Evolutionary conservation across 2,797 vertebrate species (phyloP), one percentile per base, ranked within the genome.

Genomic region (Gambusia yucatana): DNA sequence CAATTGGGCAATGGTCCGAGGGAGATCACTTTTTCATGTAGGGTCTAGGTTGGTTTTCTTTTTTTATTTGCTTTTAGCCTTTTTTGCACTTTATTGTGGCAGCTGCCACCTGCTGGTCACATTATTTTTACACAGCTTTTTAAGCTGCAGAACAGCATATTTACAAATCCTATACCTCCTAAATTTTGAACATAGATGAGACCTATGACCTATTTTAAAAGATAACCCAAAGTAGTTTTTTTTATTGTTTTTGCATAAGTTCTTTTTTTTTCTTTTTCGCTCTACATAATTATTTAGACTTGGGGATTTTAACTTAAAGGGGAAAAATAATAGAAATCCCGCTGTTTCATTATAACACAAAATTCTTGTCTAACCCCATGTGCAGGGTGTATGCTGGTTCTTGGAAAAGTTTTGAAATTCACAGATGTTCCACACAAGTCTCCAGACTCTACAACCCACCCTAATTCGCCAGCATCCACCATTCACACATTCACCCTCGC

Each of bases 361-460:
- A 87, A 80, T 80, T 78, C 52, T 80, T 10, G 6, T 30, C 65
- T 28, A 39, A 77, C 41, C 69, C 72, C 0, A 46, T 22, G 33
- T 55, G 72, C 77, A 0, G 1, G 73, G 77, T 82, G 76, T 73
- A 78, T 84, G 85, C 80, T 0, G 81, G 78, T 3, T 71, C 4
- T 69, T 10, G 14, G 48, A 16, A 78, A 88, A 80, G 46, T 72
- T 86, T 14, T 50, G 16, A 76, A 75, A 47, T 33, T 59, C 41
- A 82, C 5, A n/a, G 63, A 22, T 41, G 36, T 86, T 82, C 69
- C 63, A 55, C 52, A 36, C 8, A 1, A 71, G 79, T 74, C 55
- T 70, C 74, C 72, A 88, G 67, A 79, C 74, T 82, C 83, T 22
- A 72, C 80, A 86, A 77, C 41, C 59, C 44, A 36, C 46, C 2